A percentile compares a stretch with the other conserved stretches of the same genome.
These are phyloP conservation scores for Synergus gifuensis DNA, from an alignment of 2,888 invertebrate species.

Conservation along the genomic window DNA sequence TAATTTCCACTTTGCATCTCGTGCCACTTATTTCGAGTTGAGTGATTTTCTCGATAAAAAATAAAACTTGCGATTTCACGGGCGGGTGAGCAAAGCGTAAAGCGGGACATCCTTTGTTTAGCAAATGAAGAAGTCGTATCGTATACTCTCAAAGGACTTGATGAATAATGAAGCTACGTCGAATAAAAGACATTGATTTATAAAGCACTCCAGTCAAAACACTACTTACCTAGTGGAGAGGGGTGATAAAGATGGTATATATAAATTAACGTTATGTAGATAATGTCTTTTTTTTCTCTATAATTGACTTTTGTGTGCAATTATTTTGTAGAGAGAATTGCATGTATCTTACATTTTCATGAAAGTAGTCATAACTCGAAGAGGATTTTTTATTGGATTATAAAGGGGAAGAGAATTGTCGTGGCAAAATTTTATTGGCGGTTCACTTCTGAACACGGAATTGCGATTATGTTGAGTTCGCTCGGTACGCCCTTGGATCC, in stretches of 20 bases:
- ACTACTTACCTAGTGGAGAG: neutral
- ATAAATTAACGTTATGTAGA: too few relatives aligned
- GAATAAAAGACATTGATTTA: neutral
- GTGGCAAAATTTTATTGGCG: conserved; percentile 41
- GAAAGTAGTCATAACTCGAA: neutral
- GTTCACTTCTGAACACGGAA: conserved; percentile 37
- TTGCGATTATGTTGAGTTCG: neutral
- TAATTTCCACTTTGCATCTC: neutral
- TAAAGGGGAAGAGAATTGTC: neutral
- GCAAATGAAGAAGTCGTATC: conserved; percentile 29
- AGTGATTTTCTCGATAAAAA: neutral
- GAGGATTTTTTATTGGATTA: neutral
- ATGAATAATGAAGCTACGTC: neutral
- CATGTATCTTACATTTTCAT: neutral
- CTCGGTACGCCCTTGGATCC: conserved; percentile 62
- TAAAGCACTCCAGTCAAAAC: neutral
- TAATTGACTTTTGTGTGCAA: too few relatives aligned
- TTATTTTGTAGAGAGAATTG: too few relatives aligned
- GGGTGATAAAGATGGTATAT: neutral
- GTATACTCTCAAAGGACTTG: neutral
- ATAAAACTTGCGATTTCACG: neutral
- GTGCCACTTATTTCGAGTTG: neutral
- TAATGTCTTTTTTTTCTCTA: too few relatives aligned
- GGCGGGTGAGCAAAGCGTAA: neutral
- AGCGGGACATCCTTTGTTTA: conserved; percentile 15